phyloP scores from a whole-genome alignment of 2,797 vertebrate species.

The Smutsia temminckii region DNA sequence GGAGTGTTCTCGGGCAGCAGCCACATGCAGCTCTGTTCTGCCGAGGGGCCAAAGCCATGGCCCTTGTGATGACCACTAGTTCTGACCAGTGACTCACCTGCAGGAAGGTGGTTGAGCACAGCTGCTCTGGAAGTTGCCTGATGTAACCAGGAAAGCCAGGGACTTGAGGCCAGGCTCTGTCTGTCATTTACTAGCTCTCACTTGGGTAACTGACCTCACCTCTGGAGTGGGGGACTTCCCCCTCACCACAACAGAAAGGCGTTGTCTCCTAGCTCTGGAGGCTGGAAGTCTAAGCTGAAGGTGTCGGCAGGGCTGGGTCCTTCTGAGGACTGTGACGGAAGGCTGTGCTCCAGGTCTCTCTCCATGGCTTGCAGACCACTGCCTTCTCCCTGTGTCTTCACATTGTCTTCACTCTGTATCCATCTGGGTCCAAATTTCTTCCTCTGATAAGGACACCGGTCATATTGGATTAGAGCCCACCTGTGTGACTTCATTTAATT shows the following conservation, averaged over 20 bases:
- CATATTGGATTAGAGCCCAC: neutral
- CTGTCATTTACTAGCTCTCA: neutral
- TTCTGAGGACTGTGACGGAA: neutral
- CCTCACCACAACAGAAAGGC: neutral
- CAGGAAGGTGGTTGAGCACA: neutral
- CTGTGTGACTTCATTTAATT: neutral
- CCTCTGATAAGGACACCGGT: neutral
- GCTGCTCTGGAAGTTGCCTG: neutral
- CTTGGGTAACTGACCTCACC: neutral
- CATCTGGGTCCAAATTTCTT: neutral
- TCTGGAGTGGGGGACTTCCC: neutral
- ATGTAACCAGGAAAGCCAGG: neutral
- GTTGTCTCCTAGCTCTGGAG: neutral
- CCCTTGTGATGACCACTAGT: accelerated
- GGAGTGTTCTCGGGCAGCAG: neutral
- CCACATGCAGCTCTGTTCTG: neutral
- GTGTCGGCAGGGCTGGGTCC: neutral
- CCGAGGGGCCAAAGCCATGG: neutral
- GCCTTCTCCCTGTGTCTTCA: neutral
- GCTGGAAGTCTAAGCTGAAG: neutral
- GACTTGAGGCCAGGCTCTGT: neutral
- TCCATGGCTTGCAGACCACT: neutral
- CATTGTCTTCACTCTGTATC: neutral
- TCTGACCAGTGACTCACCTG: neutral
- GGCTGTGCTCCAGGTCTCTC: neutral